Base-by-base conservation (phyloP, 64 coral and sea anemone species). In the Stichodactyla mertensii region DNA sequence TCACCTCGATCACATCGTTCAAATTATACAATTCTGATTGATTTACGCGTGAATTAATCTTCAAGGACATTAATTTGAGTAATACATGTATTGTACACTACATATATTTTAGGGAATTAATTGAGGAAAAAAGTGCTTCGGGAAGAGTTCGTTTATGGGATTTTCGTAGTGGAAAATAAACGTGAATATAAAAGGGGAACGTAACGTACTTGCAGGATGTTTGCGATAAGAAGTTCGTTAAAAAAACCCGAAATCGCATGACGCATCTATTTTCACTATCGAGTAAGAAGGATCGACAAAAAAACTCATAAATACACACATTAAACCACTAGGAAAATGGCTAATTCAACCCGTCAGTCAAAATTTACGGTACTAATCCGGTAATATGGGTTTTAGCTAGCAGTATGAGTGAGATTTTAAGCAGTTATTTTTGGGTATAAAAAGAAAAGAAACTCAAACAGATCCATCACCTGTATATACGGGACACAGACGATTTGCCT, bases 401-500 rank as follows among this genome's bases (percentile, higher is more conserved):
- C 11, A 31, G 23, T 74, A 31, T 13, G 24, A 36, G 7, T 74
- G 10, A 10, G 6, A 0, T 74, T 10, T 31, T 6, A 74, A 31
- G 69, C 24, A 13, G n/a, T 23, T 26, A 27, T 74, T 74, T 69
- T 74, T 74, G 69, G 10, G 69, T 74, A 74, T 74, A 31, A 23
- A 74, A 74, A 74, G 69, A 6, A 55, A 56, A 20, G 61, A 64
- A 59, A 85, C 56, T 55, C n/a, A 16, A 36, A 31, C 27, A 10
- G 26, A 74, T 23, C 23, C 69, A 74, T 85, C 55, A 85, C 83
- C 83, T 85, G 83, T 85, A 85, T 85, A 85, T 55, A 85, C 83
- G 83, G 31, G 83, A 61, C 55, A 85, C 83, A 58, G 83, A 85
- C 54, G 83, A 45, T 57, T 85, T 85, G 83, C 5, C 56, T 31